Evolutionary conservation across 2,113 vertebrate genomes (phyloP), one percentile per base, ranked within the genome.

Genomic region (Platichthys flesus): DNA sequence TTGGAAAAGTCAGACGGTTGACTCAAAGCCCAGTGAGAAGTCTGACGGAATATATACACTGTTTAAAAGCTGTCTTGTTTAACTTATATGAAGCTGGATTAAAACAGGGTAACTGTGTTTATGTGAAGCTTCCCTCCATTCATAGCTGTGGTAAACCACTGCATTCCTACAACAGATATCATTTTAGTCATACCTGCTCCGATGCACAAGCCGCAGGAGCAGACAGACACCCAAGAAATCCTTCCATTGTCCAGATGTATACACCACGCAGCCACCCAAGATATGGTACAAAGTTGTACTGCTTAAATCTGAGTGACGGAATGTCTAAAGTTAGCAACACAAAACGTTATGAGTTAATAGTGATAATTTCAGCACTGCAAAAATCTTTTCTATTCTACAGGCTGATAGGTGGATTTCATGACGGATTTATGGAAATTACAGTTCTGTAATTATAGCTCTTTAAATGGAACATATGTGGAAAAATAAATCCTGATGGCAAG

Each of bases 101-200:
- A 85, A 81, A 83, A 85, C 74, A 76, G 68, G 4, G 56, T 74
- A 71, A 55, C 79, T 74, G 62, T 90, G 84, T 88, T 56, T 56
- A 56, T 56, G 12, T 21, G 63, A 79, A 78, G 54, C 13, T 78
- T 66, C 57, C 83, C 81, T 87, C 76, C 74, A 60, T 70, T 69
- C 88, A 88, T 89, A 79, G 69, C 76, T 91, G 86, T 81, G 89
- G 92, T 82, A 70, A 69, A 58, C 91, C 90, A 40, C 91, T 78
- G 59, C 78, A 55, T 89, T 88, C 86, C 71, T 71, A 18, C 62
- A 62, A 21, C 83, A 86, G 71, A 88, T 79, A 89, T 71, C 69
- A 26, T 78, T 75, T 87, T 78, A 91, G 77, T 89, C 88, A 89
- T 88, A 87, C 79, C 85, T 91, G 85, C 83, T 82, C 63, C 37